phyloP scores from a whole-genome alignment of 2,113 vertebrate species.

The Galbula dea region DNA sequence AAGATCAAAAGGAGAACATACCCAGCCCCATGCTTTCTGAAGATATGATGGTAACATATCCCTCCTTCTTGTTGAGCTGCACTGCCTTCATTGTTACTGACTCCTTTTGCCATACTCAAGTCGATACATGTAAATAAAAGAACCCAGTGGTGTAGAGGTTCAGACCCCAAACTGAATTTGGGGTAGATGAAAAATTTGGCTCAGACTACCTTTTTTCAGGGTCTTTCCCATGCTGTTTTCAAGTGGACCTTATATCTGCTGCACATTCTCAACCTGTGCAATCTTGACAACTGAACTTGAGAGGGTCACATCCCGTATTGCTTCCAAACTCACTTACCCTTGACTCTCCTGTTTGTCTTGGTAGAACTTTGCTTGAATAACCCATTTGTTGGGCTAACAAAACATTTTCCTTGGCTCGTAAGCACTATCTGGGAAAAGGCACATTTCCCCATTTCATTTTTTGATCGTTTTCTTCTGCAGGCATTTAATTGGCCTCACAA shows the following conservation, averaged over 20 bases:
- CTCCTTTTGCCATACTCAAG: neutral
- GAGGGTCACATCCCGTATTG: conserved; percentile 14
- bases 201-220: neutral
- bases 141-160: neutral
- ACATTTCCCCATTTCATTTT: conserved; percentile 65
- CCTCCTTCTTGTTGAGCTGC: neutral
- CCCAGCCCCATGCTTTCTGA: neutral
- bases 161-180: neutral
- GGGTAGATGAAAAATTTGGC: neutral
- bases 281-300: conserved; percentile 5
- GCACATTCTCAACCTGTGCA: neutral
- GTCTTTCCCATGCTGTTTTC: neutral
- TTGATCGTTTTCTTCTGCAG: conserved; percentile 65
- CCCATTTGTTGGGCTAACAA: conserved; percentile 71
- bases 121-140: neutral
- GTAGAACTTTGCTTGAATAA: conserved; percentile 70
- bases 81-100: neutral
- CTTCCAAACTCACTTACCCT: conserved; percentile 58
- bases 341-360: conserved; percentile 72
- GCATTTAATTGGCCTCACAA: conserved; percentile 70
- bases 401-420: conserved; percentile 78
- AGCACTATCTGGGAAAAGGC: conserved; percentile 61
- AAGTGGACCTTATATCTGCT: neutral
- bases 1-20: neutral
- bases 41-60: neutral